phyloP scores from a whole-genome alignment of 2,888 invertebrate species.

The Caenorhabditis wallacei region DNA sequence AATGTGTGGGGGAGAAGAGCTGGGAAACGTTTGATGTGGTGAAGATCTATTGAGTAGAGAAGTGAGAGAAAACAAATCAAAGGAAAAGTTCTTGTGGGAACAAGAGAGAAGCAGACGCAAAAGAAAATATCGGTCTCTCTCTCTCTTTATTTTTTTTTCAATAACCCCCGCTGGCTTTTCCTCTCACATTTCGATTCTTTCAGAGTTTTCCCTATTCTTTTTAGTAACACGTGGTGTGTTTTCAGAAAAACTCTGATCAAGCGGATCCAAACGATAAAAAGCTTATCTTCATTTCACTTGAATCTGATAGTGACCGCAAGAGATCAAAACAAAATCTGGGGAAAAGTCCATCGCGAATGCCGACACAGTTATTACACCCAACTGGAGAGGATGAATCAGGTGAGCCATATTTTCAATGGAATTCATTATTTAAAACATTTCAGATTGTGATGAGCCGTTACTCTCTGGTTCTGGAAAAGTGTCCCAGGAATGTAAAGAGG shows the following conservation, averaged over 20 bases:
- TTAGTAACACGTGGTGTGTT: neutral
- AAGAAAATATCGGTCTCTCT: constrained; percentile 14
- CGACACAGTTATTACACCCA: constrained; percentile 83
- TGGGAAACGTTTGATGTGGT: neutral
- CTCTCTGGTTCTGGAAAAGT: constrained; percentile 98
- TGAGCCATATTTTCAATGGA: constrained; percentile 37
- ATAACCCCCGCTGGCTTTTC: constrained; percentile 15
- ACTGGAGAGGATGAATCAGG: constrained; percentile 83
- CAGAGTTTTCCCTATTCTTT: neutral
- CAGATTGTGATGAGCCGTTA: constrained; percentile 89
- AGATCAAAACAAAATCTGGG: constrained; percentile 61
- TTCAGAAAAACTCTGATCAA: constrained; percentile 44
- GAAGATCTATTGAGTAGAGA: constrained; percentile 1
- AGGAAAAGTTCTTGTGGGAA: neutral
- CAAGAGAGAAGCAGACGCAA: constrained; percentile 12
- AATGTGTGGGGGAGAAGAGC: neutral
- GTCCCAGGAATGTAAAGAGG: constrained; percentile 95
- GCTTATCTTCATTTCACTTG: constrained; percentile 51
- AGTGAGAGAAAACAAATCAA: constrained; percentile 3
- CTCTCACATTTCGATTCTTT: neutral
- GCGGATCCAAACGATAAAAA: constrained; percentile 25
- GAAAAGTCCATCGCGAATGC: constrained; percentile 80
- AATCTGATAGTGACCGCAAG: constrained; percentile 53
- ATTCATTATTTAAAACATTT: neutral
- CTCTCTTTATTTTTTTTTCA: constrained; percentile 8